Evolutionary conservation across 1,140 invertebrate species (phyloP).

Genomic region (Euschistus heros): DNA sequence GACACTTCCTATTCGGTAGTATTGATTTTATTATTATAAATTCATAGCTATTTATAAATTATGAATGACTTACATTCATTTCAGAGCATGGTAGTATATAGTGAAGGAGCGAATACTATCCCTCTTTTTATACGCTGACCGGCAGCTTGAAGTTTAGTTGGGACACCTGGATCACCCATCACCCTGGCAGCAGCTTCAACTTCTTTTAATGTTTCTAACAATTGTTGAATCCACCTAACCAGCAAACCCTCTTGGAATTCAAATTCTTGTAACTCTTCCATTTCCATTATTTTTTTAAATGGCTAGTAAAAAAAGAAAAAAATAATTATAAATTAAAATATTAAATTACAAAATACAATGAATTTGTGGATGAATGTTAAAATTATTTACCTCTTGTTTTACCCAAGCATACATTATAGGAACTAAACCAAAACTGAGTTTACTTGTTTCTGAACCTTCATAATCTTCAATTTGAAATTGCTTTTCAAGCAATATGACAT

Average conservation of each 20-base stretch:
- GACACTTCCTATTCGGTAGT: too few relatives aligned
- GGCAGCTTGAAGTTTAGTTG: slow-evolving; percentile 92
- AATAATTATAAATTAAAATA: neutral
- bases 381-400: slow-evolving; percentile 25
- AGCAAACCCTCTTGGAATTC: slow-evolving; percentile 93
- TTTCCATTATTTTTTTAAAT: slow-evolving; percentile 83
- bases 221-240: slow-evolving; percentile 90
- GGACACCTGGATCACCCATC: slow-evolving; percentile 82
- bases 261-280: slow-evolving; percentile 51
- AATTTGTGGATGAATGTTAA: neutral
- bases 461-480: neutral
- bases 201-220: slow-evolving; percentile 87
- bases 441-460: slow-evolving; percentile 15
- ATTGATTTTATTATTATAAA: too few relatives aligned
- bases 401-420: slow-evolving; percentile 23
- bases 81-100: slow-evolving; percentile 61
- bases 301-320: slow-evolving; percentile 43
- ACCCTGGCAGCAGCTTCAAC: slow-evolving; percentile 85
- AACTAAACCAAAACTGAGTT: slow-evolving; percentile 18
- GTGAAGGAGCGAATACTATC: slow-evolving; percentile 94
- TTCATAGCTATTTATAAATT: too few relatives aligned
- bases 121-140: slow-evolving; percentile 88
- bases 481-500: neutral
- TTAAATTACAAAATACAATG: neutral
- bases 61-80: neutral